Evolutionary conservation across 2,797 vertebrate species (phyloP).

Genomic region (Pagetopsis macropterus): DNA sequence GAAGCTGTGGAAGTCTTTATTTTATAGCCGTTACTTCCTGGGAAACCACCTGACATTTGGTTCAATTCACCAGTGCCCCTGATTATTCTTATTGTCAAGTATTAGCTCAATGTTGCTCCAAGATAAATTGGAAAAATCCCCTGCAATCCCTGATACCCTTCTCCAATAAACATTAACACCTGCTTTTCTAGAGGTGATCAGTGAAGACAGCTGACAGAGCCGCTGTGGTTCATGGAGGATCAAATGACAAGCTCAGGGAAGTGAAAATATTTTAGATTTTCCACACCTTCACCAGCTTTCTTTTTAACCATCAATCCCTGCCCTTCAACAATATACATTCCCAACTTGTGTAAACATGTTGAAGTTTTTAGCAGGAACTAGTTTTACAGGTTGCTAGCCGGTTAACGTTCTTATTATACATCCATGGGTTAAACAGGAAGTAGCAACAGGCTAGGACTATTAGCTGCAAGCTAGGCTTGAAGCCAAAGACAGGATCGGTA

Average conservation of each 20-base stretch:
- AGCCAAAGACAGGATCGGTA: too few relatives aligned
- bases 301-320: not conserved
- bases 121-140: not conserved
- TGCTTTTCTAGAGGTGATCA: slow-evolving; percentile 7
- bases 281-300: not conserved
- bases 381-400: not conserved
- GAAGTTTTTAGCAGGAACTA: not conserved
- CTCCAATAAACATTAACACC: not conserved
- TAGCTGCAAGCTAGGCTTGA: not conserved
- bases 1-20: not conserved
- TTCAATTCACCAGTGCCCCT: not conserved
- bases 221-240: slow-evolving; percentile 4
- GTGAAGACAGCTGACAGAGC: not conserved
- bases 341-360: not conserved
- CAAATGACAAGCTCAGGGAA: slow-evolving; percentile 3
- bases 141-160: not conserved
- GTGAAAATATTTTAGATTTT: not conserved
- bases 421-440: not conserved
- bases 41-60: not conserved
- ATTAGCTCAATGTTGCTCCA: not conserved
- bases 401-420: too few relatives aligned
- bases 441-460: not conserved
- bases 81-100: not conserved
- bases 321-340: not conserved
- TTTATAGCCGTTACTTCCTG: not conserved